Percentiles rank a stretch among this genome's conserved stretches.
Conservation (phyloP, 2,113 vertebrate genomes). For the Erythrolamprus reginae region DNA sequence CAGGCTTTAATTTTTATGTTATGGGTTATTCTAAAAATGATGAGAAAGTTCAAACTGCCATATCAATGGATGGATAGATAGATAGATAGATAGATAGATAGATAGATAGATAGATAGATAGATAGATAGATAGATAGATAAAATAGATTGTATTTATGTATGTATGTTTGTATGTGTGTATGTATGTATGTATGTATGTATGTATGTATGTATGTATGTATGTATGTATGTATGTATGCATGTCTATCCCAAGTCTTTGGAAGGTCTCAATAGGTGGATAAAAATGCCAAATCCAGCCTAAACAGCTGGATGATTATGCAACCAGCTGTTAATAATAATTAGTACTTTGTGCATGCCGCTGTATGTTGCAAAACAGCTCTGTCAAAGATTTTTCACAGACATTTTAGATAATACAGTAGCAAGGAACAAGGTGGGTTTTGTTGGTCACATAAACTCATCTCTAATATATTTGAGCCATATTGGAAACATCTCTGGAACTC, state of each 20-base stretch:
- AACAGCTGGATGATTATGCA: not conserved
- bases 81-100: too few relatives aligned
- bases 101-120: too few relatives aligned
- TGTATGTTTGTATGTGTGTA: too few relatives aligned
- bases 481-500: not conserved
- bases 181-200: too few relatives aligned
- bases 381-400: not conserved
- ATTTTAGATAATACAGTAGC: not conserved
- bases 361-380: not conserved
- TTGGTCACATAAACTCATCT: not conserved
- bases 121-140: too few relatives aligned
- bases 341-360: not conserved
- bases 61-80: too few relatives aligned
- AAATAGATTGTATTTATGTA: too few relatives aligned
- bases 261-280: too few relatives aligned
- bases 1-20: not conserved
- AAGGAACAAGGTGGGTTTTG: not conserved
- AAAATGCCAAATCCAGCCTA: too few relatives aligned
- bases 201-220: too few relatives aligned
- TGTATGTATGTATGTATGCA: too few relatives aligned
- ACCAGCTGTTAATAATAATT: not conserved
- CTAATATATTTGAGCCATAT: not conserved
- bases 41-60: not conserved
- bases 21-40: not conserved
- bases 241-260: too few relatives aligned